phyloP scores from a whole-genome alignment of 2,888 invertebrate species.

The Dioctria linearis region DNA sequence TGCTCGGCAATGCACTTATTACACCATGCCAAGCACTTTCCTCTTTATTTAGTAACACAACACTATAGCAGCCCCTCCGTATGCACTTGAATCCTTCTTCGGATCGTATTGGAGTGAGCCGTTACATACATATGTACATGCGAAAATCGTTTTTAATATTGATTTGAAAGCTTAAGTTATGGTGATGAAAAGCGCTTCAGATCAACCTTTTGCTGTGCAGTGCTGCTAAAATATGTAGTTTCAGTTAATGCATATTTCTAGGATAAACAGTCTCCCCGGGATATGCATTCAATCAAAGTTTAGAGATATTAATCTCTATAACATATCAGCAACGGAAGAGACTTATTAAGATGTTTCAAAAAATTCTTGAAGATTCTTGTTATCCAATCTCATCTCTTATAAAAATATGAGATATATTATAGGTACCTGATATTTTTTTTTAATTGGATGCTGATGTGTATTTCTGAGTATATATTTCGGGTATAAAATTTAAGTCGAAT shows the following conservation, averaged over 20 bases:
- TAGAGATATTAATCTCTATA: background rate
- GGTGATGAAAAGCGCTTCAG: constrained; percentile 30
- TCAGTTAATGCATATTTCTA: background rate
- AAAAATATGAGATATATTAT: too few species aligned
- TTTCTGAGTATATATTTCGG: too few species aligned
- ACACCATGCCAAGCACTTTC: constrained; percentile 20
- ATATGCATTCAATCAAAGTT: constrained; percentile 21
- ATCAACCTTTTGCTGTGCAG: background rate
- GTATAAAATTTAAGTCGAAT: too few species aligned
- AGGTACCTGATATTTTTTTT: too few species aligned
- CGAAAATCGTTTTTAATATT: constrained; percentile 36
- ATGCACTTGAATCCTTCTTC: background rate
- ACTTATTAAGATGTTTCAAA: too few species aligned
- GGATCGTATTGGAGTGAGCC: background rate
- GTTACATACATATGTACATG: constrained; percentile 3
- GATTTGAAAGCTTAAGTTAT: constrained; percentile 37
- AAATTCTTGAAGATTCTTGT: too few species aligned
- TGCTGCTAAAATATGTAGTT: background rate
- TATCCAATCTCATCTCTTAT: too few species aligned
- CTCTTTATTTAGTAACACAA: background rate
- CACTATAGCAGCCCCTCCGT: background rate
- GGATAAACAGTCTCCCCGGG: constrained; percentile 33
- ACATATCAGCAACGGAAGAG: too few species aligned
- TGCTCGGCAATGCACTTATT: constrained; percentile 21
- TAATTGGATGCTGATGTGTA: too few species aligned